Evolutionary conservation across 2,888 invertebrate genomes (phyloP), one percentile per base, ranked within the genome.

Genomic region (Ophioninae sp.): DNA sequence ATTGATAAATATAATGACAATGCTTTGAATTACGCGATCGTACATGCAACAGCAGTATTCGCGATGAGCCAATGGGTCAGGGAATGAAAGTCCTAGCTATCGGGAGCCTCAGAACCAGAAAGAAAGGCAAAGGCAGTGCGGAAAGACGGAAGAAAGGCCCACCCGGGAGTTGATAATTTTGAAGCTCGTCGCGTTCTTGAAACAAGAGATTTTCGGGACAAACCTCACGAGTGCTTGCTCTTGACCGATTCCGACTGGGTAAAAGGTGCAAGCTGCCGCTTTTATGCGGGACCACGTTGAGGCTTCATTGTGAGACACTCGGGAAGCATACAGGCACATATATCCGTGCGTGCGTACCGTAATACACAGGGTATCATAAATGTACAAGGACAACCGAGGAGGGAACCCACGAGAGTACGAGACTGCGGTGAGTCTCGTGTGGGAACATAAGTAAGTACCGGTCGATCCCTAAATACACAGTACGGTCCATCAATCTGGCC

Each of bases 401-500:
- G 79, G 81, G 79, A 64, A 63, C 72, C 78, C 79, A 81, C 63
- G 64, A 76, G 77, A 77, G 78, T 64, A 64, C 78, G 3, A 1
- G 74, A 71, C 65, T 73, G 74, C 78, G 77, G 77, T 73, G 75
- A 82, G 72, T 64, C 51, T 51, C 86, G 85, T 85, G 86, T 86
- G 87, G 83, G 86, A 86, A 86, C 85, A 87, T 86, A 88, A 88
- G 87, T 87, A 85, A 87, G 87, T 87, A 87, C 87, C 87, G 85
- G 84, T 85, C 77, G 86, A 79, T 83, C 87, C 90, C 89, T 89
- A 89, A 89, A 88, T 86, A 90, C 87, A 91, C 90, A 91, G 69
- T 83, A 88, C 88, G 90, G 91, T 92, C 92, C 92, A 92, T 92
- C 92, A 92, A 92, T 92, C 92, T 90, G 91, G 90, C 58, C 90